phyloP scores from a whole-genome alignment of 2,797 vertebrate species.

The Erethizon dorsatum region DNA sequence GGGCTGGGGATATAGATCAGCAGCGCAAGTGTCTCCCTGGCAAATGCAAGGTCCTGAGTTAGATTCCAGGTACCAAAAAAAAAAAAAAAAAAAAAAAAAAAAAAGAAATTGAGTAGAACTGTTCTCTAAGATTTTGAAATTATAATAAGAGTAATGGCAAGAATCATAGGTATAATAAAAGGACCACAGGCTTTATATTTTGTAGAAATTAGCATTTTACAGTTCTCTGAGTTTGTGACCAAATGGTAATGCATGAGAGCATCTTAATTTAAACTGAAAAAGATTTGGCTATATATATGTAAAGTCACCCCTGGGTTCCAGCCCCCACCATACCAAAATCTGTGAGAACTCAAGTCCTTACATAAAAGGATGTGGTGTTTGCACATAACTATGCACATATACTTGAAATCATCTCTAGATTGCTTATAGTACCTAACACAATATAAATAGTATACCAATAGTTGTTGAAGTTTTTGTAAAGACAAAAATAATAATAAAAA shows the following conservation, averaged over 20 bases:
- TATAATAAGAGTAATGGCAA: background rate
- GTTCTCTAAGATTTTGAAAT: constrained; percentile 73
- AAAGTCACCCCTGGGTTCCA: background rate
- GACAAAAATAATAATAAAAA: background rate
- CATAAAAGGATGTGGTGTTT: background rate
- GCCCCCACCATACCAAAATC: background rate
- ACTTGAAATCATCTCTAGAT: background rate
- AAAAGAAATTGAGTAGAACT: constrained; percentile 22
- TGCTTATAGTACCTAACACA: background rate
- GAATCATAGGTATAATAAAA: background rate
- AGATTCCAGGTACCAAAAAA: background rate
- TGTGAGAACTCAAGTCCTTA: background rate
- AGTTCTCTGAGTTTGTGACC: background rate
- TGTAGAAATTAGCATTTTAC: constrained; percentile 40
- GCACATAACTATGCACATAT: background rate
- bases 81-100: background rate
- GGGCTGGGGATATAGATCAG: too few relatives aligned
- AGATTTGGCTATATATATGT: background rate
- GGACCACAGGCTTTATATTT: background rate
- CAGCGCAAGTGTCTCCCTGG: too few relatives aligned
- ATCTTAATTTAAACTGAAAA: background rate
- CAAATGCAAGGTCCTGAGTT: too few relatives aligned
- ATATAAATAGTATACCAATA: background rate
- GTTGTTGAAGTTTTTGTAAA: background rate
- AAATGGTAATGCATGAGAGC: background rate